Conservation (phyloP, 2,797 vertebrate species). For the Platalea minor region DNA sequence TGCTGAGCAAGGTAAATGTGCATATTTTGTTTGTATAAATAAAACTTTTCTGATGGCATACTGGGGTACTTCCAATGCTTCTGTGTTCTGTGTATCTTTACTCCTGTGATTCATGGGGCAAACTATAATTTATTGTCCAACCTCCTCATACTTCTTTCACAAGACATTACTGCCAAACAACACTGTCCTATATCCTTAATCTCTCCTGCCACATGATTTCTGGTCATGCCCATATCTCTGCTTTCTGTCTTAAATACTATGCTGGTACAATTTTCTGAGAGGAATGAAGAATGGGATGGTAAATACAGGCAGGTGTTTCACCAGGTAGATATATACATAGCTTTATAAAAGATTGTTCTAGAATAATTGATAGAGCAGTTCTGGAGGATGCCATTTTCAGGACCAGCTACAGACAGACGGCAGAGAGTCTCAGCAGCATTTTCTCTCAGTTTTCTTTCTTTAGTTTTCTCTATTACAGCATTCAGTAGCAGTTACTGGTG, state of each 20-base stretch:
- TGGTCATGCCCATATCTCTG: background rate
- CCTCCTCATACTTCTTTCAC: background rate
- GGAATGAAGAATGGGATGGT: background rate
- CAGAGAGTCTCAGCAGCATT: constrained; percentile 83
- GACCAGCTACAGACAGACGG: constrained; percentile 75
- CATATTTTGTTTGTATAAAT: background rate
- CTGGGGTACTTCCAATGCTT: background rate
- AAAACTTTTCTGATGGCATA: background rate
- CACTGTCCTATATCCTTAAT: constrained; percentile 6
- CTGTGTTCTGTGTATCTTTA: background rate
- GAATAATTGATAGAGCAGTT: background rate
- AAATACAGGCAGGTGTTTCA: background rate
- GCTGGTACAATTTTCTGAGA: background rate
- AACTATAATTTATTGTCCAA: background rate
- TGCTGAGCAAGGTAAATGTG: background rate
- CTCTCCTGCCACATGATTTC: constrained; percentile 30
- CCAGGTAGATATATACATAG: background rate
- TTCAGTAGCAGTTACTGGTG: constrained; percentile 92
- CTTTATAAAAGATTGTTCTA: background rate
- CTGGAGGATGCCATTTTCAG: background rate
- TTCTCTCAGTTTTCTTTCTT: constrained; percentile 81
- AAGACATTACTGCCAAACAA: background rate
- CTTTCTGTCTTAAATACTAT: background rate
- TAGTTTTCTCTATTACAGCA: constrained; percentile 84
- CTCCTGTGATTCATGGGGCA: background rate